These are phyloP conservation scores for Pristionchus mayeri DNA, from an alignment of 2,888 invertebrate genomes.

Conservation along the genomic window DNA sequence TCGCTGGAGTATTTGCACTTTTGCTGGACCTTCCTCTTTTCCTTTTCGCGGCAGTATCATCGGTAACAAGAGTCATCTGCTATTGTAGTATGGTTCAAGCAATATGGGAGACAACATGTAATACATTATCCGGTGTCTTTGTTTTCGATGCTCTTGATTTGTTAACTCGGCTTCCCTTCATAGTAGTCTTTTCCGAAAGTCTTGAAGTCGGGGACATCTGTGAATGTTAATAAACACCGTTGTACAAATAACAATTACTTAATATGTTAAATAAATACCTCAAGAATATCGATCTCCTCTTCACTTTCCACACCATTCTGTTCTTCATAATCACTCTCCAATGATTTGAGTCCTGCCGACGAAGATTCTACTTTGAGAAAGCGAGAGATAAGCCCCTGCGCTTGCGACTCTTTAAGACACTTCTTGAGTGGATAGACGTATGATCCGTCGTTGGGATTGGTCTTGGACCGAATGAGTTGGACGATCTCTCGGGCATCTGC, in stretches of 20 bases:
- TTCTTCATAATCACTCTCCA: not conserved
- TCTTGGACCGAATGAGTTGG: not conserved
- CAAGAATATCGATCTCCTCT: too few relatives aligned
- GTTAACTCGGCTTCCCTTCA: not conserved
- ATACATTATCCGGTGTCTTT: not conserved
- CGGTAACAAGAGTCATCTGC: too few relatives aligned
- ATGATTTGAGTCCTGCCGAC: not conserved
- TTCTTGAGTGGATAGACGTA: conserved; percentile 22
- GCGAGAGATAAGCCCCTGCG: not conserved
- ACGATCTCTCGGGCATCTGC: not conserved
- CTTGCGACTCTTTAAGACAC: conserved; percentile 12
- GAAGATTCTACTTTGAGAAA: not conserved
- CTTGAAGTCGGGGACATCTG: not conserved
- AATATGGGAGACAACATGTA: not conserved
- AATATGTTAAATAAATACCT: too few relatives aligned
- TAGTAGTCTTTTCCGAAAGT: not conserved
- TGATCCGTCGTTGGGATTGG: not conserved
- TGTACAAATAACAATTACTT: not conserved
- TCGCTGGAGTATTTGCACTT: not conserved
- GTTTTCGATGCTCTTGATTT: not conserved
- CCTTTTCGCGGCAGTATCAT: too few relatives aligned
- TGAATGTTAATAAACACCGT: not conserved
- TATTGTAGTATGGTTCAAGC: not conserved
- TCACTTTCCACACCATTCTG: too few relatives aligned
- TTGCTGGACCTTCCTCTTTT: too few relatives aligned